Percentiles rank a stretch among this genome's conserved stretches.
phyloP scores from a whole-genome alignment of 1,140 invertebrate genomes.

The Eupeodes corollae region DNA sequence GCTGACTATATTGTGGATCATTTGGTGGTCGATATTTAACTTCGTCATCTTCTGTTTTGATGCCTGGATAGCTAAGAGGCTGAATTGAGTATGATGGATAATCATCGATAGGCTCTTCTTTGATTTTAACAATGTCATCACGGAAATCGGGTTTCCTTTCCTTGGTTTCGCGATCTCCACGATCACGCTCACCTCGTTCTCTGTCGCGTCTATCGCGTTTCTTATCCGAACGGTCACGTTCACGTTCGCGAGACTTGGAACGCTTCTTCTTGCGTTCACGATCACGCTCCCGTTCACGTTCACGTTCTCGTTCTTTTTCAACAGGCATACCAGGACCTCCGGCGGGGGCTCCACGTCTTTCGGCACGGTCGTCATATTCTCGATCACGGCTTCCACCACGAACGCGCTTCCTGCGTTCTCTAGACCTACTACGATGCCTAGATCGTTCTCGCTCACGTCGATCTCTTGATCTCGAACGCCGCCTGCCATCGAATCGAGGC shows the following conservation, averaged over 20 bases:
- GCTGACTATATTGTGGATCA: constrained; percentile 28
- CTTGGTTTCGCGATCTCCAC: constrained; percentile 42
- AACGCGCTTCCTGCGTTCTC: constrained; percentile 43
- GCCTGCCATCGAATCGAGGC: constrained; percentile 9
- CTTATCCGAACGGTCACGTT: constrained; percentile 39
- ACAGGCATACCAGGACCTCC: constrained; percentile 32
- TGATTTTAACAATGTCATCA: constrained; percentile 55
- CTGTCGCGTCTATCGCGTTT: constrained; percentile 41
- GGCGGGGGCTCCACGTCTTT: constrained; percentile 39
- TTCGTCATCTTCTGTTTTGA: constrained; percentile 56
- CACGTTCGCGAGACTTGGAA: constrained; percentile 47
- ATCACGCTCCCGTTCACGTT: constrained; percentile 46
- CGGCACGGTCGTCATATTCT: constrained; percentile 32
- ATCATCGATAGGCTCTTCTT: constrained; percentile 65
- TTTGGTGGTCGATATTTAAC: constrained; percentile 48
- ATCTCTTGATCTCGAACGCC: constrained; percentile 29
- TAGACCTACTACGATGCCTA: constrained; percentile 43
- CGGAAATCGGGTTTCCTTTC: constrained; percentile 41
- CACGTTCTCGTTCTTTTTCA: constrained; percentile 32
- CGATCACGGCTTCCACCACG: constrained; percentile 38
- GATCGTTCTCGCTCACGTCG: constrained; percentile 32
- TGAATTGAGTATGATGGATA: constrained; percentile 51
- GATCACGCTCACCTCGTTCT: constrained; percentile 42
- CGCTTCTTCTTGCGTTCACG: constrained; percentile 43
- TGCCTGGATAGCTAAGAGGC: constrained; percentile 44